phyloP scores from a whole-genome alignment of 2,797 vertebrate species.

The Myotis pilosus region DNA sequence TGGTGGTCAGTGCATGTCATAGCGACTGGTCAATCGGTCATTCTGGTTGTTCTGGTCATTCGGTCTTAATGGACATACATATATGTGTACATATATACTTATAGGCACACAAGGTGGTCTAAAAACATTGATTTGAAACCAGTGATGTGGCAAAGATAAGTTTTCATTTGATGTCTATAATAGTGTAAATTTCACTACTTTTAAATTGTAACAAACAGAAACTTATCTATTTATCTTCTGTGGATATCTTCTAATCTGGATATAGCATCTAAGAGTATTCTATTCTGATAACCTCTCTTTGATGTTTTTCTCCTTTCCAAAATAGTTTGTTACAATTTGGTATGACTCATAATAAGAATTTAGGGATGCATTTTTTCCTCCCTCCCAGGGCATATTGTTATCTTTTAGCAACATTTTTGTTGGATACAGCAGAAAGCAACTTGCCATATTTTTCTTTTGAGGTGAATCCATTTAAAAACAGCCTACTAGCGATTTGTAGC shows the following conservation, averaged over 20 bases:
- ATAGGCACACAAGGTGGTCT: neutral
- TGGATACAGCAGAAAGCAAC: conserved; percentile 70
- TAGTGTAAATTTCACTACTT: conserved; percentile 54
- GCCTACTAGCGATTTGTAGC: conserved; percentile 66
- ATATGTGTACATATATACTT: neutral
- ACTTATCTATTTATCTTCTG: conserved; percentile 53
- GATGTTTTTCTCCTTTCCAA: conserved; percentile 69
- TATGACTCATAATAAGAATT: conserved; percentile 69
- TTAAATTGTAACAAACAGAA: conserved; percentile 67
- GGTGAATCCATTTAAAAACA: conserved; percentile 68
- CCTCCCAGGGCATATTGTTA: conserved; percentile 75
- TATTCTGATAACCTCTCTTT: conserved; percentile 65
- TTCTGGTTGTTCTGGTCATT: too few relatives aligned
- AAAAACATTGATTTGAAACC: conserved; percentile 37
- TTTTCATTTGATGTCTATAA: conserved; percentile 45
- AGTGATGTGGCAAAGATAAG: neutral
- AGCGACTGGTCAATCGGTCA: too few relatives aligned
- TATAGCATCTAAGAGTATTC: conserved; percentile 52
- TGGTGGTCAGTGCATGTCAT: too few relatives aligned
- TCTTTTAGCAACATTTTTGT: conserved; percentile 75
- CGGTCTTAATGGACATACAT: neutral
- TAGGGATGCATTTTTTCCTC: conserved; percentile 69
- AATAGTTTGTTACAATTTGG: conserved; percentile 63
- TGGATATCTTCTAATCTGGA: conserved; percentile 41
- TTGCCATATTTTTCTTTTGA: conserved; percentile 67